Evolutionary conservation across 92 coral and sea anemone genomes (phyloP), one percentile per base, ranked within the genome.

Genomic region (Phenganax subtilis): DNA sequence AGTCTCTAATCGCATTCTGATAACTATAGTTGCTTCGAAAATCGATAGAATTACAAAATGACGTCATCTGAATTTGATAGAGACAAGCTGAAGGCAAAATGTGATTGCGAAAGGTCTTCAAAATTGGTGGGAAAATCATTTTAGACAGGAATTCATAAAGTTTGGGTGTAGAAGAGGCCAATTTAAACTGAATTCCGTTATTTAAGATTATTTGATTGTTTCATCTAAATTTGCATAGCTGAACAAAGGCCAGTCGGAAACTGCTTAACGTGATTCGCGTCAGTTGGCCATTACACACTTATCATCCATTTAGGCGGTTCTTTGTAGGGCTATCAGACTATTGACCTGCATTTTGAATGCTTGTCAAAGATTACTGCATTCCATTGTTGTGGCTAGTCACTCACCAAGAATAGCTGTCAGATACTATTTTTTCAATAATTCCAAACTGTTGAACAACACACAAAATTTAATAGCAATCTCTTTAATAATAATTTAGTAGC

Each of bases 401-500:
- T 37, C 47, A 37, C 47, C 5, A 5, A 1, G 47, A 37, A 37
- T 37, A 37, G 47, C 2, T 37, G 47, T 5, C 2, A 37, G 47
- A 37, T 5, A 5, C 47, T 37, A 37, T 37, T 5, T 37, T 1
- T 1, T 37, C 47, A 37, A 37, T 37, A 20, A 37, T 37, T 37
- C 47, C 5, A 37, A 37, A 37, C 47, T 37, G 47, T 37, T 37
- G 3, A 37, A 1, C 47, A 37, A 37, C 47, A 37, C 47, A 37
- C 47, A 37, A 37, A 20, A 37, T 5, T 37, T 1, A 37, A 37
- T 37, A 37, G 47, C 2, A 37, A 44, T 17, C 70, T 64, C 30
- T 64, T 64, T 15, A 11, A 20, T 73, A 73, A 73, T 73, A 73
- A 73, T 61, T 73, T 73, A 73, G 59, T 8, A 52, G 58, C 27